Evolutionary conservation across 2,888 invertebrate genomes (phyloP), one percentile per base, ranked within the genome.

Genomic region (Aethes cnicana): DNA sequence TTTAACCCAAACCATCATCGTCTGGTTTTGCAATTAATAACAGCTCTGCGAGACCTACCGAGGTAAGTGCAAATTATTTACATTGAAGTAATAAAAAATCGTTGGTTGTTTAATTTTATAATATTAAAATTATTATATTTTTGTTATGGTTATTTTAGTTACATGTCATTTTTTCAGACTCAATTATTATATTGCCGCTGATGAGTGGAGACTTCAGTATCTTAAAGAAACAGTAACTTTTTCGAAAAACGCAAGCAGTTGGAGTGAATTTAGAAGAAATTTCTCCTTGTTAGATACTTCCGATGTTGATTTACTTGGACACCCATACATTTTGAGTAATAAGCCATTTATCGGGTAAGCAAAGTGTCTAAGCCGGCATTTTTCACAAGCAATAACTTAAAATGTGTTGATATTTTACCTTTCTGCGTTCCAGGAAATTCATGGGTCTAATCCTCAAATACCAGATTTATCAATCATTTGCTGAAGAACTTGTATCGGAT

Each of bases 391-490:
- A 26, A 23, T 21, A 12, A 47, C 41, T 28, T 7, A 30, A 39
- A 32, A 33, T 37, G 16, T 46, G 11, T 14, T 35, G 18, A 4
- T 32, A 12, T 16, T 42, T 6, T 23, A 26, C 26, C 46, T 21
- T 54, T 50, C 58, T 57, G 32, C 58, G 42, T 88, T 88, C 14
- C 72, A 92, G 91, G 25, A 91, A 91, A 81, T 91, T 91, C 59
- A 78, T 92, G 76, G 92, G 91, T 0, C 66, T 84, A 1, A 82
- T 92, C 50, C 62, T 92, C 12, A 91, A 92, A 62, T 92, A 92
- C 62, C 91, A 92, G 77, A 77, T 92, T 11, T 81, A 91, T 47
- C 87, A 90, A 56, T 84, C 87, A 3, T 86, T 81, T 64, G 88
- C 88, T 9, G 84, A 88, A 61, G 90, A 91, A 57, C 72, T 90